Base-by-base conservation (phyloP, 2,888 invertebrate species). In the Agonopterix arenella region DNA sequence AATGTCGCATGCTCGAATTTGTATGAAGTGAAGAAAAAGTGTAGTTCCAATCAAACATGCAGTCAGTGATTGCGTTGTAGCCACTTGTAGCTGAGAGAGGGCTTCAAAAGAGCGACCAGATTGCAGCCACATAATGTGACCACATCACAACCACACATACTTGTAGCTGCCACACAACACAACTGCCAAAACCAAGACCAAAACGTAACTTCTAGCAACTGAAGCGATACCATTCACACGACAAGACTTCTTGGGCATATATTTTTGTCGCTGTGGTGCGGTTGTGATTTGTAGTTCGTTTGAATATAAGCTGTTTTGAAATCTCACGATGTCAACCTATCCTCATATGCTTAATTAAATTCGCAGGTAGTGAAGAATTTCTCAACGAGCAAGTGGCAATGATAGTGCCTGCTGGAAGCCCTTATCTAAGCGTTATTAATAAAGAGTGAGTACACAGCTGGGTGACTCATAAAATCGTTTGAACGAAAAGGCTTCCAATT, bases 301-400 rank as follows among this genome's bases (percentile, higher is more conserved):
- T 11, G 40, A 10, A 4, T n/a, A 40, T 9, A 11, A 10, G 2
- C 2, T 38, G 4, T 10, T 18, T 18, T 28, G 28, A 5, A 5
- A 0, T 5, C 28, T 28, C 28, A 28, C 28, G 18, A 5, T 7
- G 28, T 28, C 40, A 9, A 11, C 40, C 40, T 0, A 11, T 40
- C 28, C 28, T n/a, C 40, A 40, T 0, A 38, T 40, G 40, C 40
- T 40, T 38, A 38, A 11, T 40, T 4, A 45, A 46, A 52, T 41
- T 71, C 77, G 36, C 60, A 93, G 94, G 94, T 47, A 76, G 85
- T 5, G 95, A 96, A 64, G 94, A 95, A 54, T 95, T 97, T 68
- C 89, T 95, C 58, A 92, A 93, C 45, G 97, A 97, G 72, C 92
- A 94, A 61, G 91, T 97, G 41, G 94, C 94, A 0, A 89, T 97